phyloP scores from a whole-genome alignment of 2,113 vertebrate species.

The Phrynocephalus versicolor region DNA sequence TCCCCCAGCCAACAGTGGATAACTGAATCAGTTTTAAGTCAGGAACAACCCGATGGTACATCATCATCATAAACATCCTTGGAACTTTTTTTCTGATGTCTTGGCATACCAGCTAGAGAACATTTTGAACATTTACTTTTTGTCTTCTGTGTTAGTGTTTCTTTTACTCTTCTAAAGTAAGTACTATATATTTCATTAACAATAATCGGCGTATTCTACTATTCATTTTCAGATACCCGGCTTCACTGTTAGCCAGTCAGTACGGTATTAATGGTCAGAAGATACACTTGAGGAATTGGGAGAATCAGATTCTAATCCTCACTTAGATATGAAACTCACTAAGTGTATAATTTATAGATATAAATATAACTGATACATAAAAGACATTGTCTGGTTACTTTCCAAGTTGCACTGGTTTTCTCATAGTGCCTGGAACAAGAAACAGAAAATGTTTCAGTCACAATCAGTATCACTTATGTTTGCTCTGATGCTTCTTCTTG shows the following conservation, averaged over 20 bases:
- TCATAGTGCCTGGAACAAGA: background rate
- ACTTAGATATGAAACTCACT: too few relatives aligned
- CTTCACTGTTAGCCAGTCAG: slow-evolving; percentile 33
- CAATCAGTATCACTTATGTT: background rate
- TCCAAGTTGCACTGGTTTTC: background rate
- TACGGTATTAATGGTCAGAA: background rate
- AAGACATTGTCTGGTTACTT: slow-evolving; percentile 26
- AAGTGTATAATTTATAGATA: too few relatives aligned
- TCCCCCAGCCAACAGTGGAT: too few relatives aligned
- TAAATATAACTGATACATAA: background rate
- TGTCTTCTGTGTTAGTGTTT: background rate
- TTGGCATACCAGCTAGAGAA: slow-evolving; percentile 20
- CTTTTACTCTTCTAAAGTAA: background rate
- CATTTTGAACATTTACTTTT: too few relatives aligned
- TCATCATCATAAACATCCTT: too few relatives aligned
- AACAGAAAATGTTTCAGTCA: background rate
- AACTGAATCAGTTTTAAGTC: too few relatives aligned
- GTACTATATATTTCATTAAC: slow-evolving; percentile 4
- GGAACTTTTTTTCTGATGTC: slow-evolving; percentile 50
- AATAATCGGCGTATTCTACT: slow-evolving; percentile 3
- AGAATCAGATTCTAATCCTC: too few relatives aligned
- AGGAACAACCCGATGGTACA: too few relatives aligned
- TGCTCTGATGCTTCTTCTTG: background rate
- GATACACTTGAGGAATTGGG: too few relatives aligned
- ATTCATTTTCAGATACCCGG: slow-evolving; percentile 30